Evolutionary conservation across 2,888 invertebrate species (phyloP).

Genomic region (Acrobasis consociella): DNA sequence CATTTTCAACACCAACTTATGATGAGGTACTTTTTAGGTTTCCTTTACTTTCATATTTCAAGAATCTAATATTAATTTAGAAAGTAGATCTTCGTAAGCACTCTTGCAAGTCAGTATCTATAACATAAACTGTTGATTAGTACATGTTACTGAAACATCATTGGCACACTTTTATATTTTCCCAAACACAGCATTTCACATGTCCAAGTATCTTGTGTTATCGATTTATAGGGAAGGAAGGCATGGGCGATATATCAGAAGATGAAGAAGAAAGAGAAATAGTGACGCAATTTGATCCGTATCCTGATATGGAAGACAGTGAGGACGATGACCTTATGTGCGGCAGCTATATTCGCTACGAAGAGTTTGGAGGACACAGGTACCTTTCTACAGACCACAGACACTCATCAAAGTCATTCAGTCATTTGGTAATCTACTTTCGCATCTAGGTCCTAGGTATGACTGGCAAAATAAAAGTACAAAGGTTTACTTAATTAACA

Average conservation of each 20-base stretch:
- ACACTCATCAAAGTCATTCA: neutral
- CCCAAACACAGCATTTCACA: neutral
- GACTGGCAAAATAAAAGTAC: too few species aligned
- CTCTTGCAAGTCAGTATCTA: too few species aligned
- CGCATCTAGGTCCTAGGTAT: too few species aligned
- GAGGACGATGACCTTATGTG: slow-evolving; percentile 88
- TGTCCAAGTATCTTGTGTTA: neutral
- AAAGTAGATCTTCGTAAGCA: too few species aligned
- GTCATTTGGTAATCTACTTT: too few species aligned
- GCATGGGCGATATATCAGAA: slow-evolving; percentile 58
- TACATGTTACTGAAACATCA: too few species aligned
- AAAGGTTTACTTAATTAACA: too few species aligned
- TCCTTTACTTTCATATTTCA: neutral
- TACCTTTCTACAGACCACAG: slow-evolving; percentile 34
- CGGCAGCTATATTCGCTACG: slow-evolving; percentile 88
- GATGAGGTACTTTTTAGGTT: neutral
- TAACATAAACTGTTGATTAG: too few species aligned
- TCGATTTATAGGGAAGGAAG: slow-evolving; percentile 43
- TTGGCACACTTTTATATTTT: neutral
- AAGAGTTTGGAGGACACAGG: slow-evolving; percentile 84
- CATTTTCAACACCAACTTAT: neutral
- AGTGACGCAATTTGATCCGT: slow-evolving; percentile 84
- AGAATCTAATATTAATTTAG: too few species aligned
- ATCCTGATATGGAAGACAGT: slow-evolving; percentile 90
- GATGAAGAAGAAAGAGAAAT: slow-evolving; percentile 69